Base-by-base conservation (phyloP, 2,888 invertebrate species). In the Junonia oenone region DNA sequence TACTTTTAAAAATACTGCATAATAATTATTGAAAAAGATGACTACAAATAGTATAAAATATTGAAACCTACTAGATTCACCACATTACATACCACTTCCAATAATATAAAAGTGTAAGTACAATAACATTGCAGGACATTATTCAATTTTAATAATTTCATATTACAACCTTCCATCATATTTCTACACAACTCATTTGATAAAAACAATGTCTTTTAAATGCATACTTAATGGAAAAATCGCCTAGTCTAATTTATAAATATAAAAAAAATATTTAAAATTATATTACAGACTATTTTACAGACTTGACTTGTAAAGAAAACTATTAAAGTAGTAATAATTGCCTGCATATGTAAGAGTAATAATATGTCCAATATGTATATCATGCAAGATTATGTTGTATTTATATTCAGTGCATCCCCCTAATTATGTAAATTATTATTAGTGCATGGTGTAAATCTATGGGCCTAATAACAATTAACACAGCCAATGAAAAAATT, bases 401-500 rank as follows among this genome's bases (percentile, higher is more conserved):
- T 22, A 22, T 22, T 9, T 51, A 45, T 26, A 15, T 38, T 17
- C 14, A 52, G 46, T 52, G 52, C 29, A 17, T 29, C n/a, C 11
- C 11, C 4, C 29, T 38, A 37, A 52, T 17, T 46, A 43, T 43
- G 22, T 43, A 26, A 17, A 40, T 40, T 40, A 17, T 40, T 31
- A 29, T 15, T 26, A 37, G 46, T 52, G 46, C 46, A 33, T 40
- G 19, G 40, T 54, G 54, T 55, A 51, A 48, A 27, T 51, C 40
- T 27, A 47, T 47, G 22, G 35, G 52, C 52, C 52, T 55, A 50
- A 59, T 40, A 72, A 60, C 48, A 52, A 54, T 45, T 55, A 61
- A 77, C 83, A 85, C 85, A 85, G 84, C 84, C 84, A 72, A 83
- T 80, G 66, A 71, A 66, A 72, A 76, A 19, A 69, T 65, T 66